Percentiles rank a stretch among this genome's conserved stretches.
Conservation (phyloP, 2,888 invertebrate genomes). For the Teleiodes luculella region DNA sequence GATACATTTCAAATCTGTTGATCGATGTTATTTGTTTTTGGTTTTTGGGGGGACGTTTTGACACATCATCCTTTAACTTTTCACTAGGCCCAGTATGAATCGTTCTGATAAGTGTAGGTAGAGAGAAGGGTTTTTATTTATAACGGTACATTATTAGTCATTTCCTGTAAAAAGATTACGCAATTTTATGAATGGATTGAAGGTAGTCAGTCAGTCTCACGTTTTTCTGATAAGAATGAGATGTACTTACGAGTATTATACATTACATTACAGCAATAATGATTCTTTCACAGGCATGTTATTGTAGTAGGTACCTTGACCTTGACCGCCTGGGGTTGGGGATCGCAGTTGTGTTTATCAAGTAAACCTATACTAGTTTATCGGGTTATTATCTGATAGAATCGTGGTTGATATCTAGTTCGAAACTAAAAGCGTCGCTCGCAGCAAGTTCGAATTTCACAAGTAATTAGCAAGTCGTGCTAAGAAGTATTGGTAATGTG, state of each 20-base stretch:
- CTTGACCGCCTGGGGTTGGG: too few relatives aligned
- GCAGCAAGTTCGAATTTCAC: conserved; percentile 10
- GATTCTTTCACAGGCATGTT: background rate
- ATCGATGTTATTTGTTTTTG: too few relatives aligned
- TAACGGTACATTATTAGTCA: background rate
- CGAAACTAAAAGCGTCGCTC: conserved; percentile 5
- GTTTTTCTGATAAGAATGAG: background rate
- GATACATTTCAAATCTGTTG: too few relatives aligned
- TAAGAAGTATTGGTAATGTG: conserved; percentile 14
- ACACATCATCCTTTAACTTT: too few relatives aligned
- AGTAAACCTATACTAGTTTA: too few relatives aligned
- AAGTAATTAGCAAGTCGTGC: conserved; percentile 18
- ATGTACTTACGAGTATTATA: background rate
- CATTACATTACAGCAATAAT: background rate
- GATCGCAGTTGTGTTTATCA: too few relatives aligned
- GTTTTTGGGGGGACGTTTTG: too few relatives aligned
- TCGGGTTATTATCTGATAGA: too few relatives aligned
- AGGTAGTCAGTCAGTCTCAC: background rate
- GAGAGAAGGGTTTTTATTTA: background rate
- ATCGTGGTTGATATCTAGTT: background rate
- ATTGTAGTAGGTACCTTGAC: too few relatives aligned
- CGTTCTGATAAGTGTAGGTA: too few relatives aligned
- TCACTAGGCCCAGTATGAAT: too few relatives aligned
- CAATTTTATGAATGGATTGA: background rate
- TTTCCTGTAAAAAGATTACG: background rate